Percentiles rank a stretch among this genome's conserved stretches.
phyloP scores from a whole-genome alignment of 2,888 invertebrate genomes.

The Omphaloscelis lunosa region DNA sequence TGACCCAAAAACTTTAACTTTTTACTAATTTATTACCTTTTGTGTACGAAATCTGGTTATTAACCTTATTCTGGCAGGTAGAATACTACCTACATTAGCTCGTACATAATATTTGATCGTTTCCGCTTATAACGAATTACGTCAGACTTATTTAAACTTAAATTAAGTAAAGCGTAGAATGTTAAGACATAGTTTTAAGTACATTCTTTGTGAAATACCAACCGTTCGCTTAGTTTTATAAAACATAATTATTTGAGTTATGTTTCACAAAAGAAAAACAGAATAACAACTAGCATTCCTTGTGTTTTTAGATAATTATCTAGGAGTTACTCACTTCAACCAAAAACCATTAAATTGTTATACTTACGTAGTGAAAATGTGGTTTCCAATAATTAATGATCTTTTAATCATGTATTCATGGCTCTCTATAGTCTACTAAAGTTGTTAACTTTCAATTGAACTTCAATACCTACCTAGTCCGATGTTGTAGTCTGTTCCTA shows the following conservation, averaged over 20 bases:
- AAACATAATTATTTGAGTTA: constrained; percentile 30
- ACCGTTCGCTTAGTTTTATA: constrained; percentile 18
- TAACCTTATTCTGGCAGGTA: constrained; percentile 60
- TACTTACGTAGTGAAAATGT: background rate
- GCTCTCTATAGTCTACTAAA: background rate
- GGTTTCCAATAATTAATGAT: background rate
- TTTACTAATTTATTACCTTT: constrained; percentile 48
- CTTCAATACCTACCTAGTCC: background rate
- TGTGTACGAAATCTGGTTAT: constrained; percentile 54
- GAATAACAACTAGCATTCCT: background rate
- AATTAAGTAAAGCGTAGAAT: constrained; percentile 51
- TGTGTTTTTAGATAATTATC: background rate
- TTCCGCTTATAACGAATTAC: constrained; percentile 67
- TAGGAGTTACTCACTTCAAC: background rate
- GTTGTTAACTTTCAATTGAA: background rate
- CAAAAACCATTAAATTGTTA: background rate
- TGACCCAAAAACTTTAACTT: constrained; percentile 28
- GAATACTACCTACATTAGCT: constrained; percentile 34
- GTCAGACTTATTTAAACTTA: constrained; percentile 54
- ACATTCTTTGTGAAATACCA: constrained; percentile 48
- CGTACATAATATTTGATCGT: constrained; percentile 54
- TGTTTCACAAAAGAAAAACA: constrained; percentile 5
- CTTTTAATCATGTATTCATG: background rate
- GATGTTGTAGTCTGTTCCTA: background rate
- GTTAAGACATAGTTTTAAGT: constrained; percentile 38